Percentiles rank a stretch among this genome's conserved stretches.
Conservation (phyloP, 2,797 vertebrate species). For the Propithecus deckenii region DNA sequence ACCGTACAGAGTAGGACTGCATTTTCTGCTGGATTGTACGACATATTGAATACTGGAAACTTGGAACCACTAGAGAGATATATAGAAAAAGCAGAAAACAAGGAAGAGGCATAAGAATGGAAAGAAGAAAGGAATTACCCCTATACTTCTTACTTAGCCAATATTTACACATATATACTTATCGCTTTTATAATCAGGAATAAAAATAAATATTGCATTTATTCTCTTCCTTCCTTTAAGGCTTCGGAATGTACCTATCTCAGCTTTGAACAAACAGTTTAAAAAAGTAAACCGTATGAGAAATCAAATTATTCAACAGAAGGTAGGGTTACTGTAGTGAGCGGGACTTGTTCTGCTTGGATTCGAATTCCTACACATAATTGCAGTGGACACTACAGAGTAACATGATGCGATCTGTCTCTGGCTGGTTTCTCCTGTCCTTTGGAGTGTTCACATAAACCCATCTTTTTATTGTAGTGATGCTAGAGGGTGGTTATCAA, state of each 20-base stretch:
- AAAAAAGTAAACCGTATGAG: neutral
- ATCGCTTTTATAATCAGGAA: neutral
- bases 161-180: neutral
- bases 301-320: neutral
- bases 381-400: constrained; percentile 32
- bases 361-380: constrained; percentile 61
- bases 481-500: constrained; percentile 46
- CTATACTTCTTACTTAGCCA: neutral
- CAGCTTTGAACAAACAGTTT: neutral
- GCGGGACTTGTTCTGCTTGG: neutral
- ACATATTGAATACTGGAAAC: constrained; percentile 99
- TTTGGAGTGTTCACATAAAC: constrained; percentile 50
- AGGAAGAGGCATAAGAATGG: neutral
- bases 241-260: neutral
- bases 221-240: neutral
- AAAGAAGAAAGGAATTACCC: constrained; percentile 25
- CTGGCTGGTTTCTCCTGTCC: constrained; percentile 32
- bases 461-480: constrained; percentile 48
- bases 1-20: constrained; percentile 96
- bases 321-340: neutral
- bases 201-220: constrained; percentile 23
- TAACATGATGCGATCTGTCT: neutral
- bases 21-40: constrained; percentile 97
- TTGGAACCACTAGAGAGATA: constrained; percentile 91
- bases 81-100: neutral